Conservation (phyloP, 2,888 invertebrate species). For the Dioctria rufipes region DNA sequence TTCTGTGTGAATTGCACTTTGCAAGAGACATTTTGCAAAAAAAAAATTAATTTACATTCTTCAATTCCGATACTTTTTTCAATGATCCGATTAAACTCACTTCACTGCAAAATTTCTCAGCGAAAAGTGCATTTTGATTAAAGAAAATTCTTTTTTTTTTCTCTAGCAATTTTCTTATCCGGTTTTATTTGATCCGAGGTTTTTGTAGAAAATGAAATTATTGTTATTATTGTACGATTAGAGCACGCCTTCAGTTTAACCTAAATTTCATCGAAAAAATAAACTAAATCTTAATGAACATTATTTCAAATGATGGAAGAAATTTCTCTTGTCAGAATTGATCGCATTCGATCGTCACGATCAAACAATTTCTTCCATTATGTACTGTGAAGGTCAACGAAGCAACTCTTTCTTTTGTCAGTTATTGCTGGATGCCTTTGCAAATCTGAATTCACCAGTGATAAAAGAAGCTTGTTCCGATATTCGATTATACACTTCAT, state of each 20-base stretch:
- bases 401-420: too few relatives aligned
- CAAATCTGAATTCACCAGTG: background rate
- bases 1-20: too few relatives aligned
- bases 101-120: too few relatives aligned
- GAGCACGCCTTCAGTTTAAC: background rate
- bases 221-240: background rate
- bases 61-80: too few relatives aligned
- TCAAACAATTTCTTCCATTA: background rate
- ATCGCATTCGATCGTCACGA: background rate
- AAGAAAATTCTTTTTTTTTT: too few relatives aligned
- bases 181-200: background rate
- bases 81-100: too few relatives aligned
- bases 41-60: too few relatives aligned
- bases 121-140: too few relatives aligned
- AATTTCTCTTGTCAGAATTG: conserved; percentile 29
- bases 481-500: background rate
- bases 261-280: conserved; percentile 15
- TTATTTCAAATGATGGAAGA: conserved; percentile 17
- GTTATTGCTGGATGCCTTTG: too few relatives aligned
- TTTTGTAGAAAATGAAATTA: background rate
- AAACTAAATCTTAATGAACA: conserved; percentile 25
- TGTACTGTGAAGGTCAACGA: background rate
- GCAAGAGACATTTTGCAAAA: too few relatives aligned
- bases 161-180: too few relatives aligned
- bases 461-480: background rate